Evolutionary conservation across 1,140 invertebrate species (phyloP).

Genomic region (Drosophila sp.): DNA sequence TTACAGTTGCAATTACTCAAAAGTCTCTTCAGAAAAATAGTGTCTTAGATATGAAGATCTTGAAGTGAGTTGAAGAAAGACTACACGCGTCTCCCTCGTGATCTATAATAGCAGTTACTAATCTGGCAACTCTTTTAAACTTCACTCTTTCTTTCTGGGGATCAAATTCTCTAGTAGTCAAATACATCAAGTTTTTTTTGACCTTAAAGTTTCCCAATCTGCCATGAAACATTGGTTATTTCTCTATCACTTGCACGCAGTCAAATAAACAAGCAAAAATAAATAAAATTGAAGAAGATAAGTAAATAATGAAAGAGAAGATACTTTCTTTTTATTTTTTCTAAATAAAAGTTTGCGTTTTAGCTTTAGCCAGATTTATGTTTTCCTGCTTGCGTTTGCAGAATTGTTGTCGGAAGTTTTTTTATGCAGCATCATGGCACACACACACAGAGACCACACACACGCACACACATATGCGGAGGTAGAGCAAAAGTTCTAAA

Average conservation of each 20-base stretch:
- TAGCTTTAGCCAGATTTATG: conserved; percentile 82
- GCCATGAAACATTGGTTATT: conserved; percentile 4
- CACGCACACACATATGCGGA: not conserved
- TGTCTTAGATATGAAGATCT: too few species aligned
- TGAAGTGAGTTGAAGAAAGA: too few species aligned
- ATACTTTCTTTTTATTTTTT: conserved; percentile 43
- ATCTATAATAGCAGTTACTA: too few species aligned
- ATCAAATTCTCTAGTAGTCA: too few species aligned
- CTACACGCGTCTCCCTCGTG: too few species aligned
- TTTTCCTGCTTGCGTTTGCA: conserved; percentile 82
- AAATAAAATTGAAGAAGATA: not conserved
- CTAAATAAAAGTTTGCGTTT: conserved; percentile 82
- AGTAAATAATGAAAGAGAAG: not conserved
- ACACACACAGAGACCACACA: conserved; percentile 36
- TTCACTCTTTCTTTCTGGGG: too few species aligned
- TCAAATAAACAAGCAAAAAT: conserved; percentile 12
- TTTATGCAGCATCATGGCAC: conserved; percentile 78
- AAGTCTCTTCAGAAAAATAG: too few species aligned
- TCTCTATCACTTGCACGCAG: conserved; percentile 74
- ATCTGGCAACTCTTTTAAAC: too few species aligned
- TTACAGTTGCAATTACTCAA: too few species aligned
- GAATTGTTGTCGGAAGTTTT: conserved; percentile 83
- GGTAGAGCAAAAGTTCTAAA: conserved; percentile 46
- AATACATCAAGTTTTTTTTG: too few species aligned
- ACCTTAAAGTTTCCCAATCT: not conserved